Conservation (phyloP, 92 coral and sea anemone genomes). For the Muricea muricata region DNA sequence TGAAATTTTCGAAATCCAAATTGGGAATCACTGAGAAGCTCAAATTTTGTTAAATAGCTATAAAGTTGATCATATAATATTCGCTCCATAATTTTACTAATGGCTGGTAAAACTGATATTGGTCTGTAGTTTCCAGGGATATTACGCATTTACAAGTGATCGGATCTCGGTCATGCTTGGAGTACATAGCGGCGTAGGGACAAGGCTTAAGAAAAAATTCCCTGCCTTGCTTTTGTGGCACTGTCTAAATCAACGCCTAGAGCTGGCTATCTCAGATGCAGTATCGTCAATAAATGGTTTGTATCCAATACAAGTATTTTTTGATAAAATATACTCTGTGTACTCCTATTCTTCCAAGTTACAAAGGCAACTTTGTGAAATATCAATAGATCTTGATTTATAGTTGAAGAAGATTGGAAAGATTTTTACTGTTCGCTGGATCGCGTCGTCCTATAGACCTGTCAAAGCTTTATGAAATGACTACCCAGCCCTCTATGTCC, state of each 20-base stretch:
- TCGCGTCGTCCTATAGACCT: not conserved
- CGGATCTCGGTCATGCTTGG: not conserved
- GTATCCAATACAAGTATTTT: not conserved
- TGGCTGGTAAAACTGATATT: too few relatives aligned
- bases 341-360: not conserved
- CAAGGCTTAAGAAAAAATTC: too few relatives aligned
- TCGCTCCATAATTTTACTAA: too few relatives aligned
- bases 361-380: too few relatives aligned
- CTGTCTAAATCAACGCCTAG: not conserved
- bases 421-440: not conserved
- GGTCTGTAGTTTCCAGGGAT: too few relatives aligned
- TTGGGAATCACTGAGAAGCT: too few relatives aligned
- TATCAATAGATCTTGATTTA: too few relatives aligned
- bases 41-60: too few relatives aligned
- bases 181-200: not conserved
- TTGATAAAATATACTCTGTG: not conserved
- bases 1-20: too few relatives aligned
- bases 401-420: not conserved
- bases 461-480: not conserved
- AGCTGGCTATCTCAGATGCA: not conserved
- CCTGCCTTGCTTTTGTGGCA: not conserved
- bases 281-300: not conserved
- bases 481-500: not conserved
- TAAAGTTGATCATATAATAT: too few relatives aligned
- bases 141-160: not conserved